A percentile compares a stretch with the other conserved stretches of the same genome.
phyloP scores from a whole-genome alignment of 2,888 invertebrate species.

The Tenthredo amoena region DNA sequence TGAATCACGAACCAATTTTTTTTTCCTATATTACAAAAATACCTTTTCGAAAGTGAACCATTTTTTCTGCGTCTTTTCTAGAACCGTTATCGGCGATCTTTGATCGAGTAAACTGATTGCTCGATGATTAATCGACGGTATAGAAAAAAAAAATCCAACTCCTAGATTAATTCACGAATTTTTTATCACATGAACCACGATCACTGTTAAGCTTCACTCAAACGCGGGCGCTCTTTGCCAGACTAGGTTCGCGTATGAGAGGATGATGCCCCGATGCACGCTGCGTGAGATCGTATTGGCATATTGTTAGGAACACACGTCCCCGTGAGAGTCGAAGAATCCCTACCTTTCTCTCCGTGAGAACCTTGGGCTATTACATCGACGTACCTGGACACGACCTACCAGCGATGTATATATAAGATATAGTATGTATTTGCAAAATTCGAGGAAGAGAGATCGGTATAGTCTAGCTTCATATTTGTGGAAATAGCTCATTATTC shows the following conservation, averaged over 20 bases:
- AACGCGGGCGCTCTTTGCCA: not conserved
- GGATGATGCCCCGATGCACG: slow-evolving; percentile 21
- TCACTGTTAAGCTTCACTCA: not conserved
- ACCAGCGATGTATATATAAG: not conserved
- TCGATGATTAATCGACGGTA: not conserved
- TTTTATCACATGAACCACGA: not conserved
- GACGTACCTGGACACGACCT: not conserved
- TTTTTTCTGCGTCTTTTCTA: not conserved
- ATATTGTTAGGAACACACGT: slow-evolving; percentile 24
- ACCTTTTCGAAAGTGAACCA: not conserved
- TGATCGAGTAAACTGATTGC: not conserved
- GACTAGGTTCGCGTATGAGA: slow-evolving; percentile 27
- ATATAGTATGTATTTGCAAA: not conserved
- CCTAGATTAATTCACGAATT: not conserved
- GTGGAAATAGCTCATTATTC: not conserved
- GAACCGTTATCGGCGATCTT: not conserved
- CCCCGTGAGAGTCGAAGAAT: slow-evolving; percentile 28
- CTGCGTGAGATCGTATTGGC: slow-evolving; percentile 45
- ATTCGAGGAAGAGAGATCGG: slow-evolving; percentile 3
- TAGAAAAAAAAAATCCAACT: no score
- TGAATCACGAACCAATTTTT: not conserved
- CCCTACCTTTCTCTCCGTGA: slow-evolving; percentile 47
- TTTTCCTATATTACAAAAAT: not conserved
- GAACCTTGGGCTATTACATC: slow-evolving; percentile 33
- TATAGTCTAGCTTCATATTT: not conserved